phyloP scores from a whole-genome alignment of 2,888 invertebrate genomes.

The Tiliacea aurago region DNA sequence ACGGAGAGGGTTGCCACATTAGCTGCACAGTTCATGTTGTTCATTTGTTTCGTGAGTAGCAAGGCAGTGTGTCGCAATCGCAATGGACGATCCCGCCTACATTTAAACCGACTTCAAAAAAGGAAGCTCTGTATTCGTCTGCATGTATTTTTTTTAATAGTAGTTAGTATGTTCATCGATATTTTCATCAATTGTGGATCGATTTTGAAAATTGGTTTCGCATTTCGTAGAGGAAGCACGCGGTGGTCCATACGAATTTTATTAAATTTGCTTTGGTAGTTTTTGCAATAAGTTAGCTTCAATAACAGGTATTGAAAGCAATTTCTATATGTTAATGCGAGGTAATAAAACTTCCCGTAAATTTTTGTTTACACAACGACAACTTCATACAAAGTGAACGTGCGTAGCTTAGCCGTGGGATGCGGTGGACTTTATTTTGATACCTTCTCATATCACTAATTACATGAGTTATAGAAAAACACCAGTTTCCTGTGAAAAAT shows the following conservation, averaged over 20 bases:
- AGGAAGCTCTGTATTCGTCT: too few species aligned
- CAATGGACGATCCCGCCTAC: background rate
- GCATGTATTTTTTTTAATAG: too few species aligned
- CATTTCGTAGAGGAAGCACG: too few species aligned
- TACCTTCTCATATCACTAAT: slow-evolving; percentile 33
- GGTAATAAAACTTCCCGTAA: too few species aligned
- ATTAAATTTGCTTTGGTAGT: too few species aligned
- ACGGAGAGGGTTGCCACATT: background rate
- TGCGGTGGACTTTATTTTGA: background rate
- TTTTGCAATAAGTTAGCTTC: too few species aligned
- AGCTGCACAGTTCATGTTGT: background rate
- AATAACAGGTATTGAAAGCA: too few species aligned
- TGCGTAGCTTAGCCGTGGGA: background rate
- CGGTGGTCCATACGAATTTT: too few species aligned
- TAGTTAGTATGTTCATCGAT: too few species aligned
- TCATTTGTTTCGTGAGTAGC: background rate
- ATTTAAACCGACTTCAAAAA: background rate
- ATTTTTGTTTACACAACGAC: too few species aligned
- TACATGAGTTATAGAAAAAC: slow-evolving; percentile 52
- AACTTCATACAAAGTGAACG: background rate
- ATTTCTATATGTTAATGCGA: too few species aligned
- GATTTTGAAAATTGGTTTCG: too few species aligned
- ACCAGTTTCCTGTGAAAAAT: slow-evolving; percentile 61
- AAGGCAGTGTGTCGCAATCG: background rate
- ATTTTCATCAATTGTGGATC: background rate